Percentiles rank a stretch among this genome's conserved stretches.
These are phyloP conservation scores for Mesembrinibis cayennensis DNA, from an alignment of 2,113 vertebrate genomes.

Conservation along the genomic window DNA sequence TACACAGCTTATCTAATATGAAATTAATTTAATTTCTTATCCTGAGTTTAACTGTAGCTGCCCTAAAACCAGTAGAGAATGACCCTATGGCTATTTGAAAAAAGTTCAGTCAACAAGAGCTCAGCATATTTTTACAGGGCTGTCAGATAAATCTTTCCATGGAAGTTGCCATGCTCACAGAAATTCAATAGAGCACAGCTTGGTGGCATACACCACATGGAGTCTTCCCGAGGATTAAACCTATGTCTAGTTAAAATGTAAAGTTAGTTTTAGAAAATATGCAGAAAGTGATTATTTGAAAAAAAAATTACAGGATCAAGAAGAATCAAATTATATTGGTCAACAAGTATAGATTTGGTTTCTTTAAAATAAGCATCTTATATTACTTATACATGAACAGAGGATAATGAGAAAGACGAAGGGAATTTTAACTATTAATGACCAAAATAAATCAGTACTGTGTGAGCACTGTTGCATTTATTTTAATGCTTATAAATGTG, in stretches of 20 bases:
- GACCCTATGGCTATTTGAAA: neutral
- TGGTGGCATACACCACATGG: slow-evolving; percentile 23
- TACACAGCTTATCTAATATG: neutral
- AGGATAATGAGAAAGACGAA: neutral
- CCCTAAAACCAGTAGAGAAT: neutral
- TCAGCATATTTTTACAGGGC: slow-evolving; percentile 40
- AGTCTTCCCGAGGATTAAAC: slow-evolving; percentile 61
- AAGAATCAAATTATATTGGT: slow-evolving; percentile 6
- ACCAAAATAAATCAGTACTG: slow-evolving; percentile 20
- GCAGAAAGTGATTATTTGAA: slow-evolving; percentile 41
- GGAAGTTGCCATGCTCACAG: slow-evolving; percentile 51
- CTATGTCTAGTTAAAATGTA: slow-evolving; percentile 43
- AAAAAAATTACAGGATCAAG: neutral
- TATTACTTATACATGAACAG: neutral
- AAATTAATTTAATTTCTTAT: slow-evolving; percentile 37
- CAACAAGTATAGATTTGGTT: slow-evolving; percentile 6
- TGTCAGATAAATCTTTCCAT: slow-evolving; percentile 48
- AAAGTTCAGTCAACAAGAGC: slow-evolving; percentile 46
- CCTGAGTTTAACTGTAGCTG: neutral
- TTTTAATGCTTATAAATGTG: neutral
- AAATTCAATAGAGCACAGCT: slow-evolving; percentile 60
- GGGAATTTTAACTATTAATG: neutral
- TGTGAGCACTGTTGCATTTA: neutral
- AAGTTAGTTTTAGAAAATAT: slow-evolving; percentile 41
- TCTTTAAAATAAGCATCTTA: slow-evolving; percentile 10